Conservation (phyloP, 1,140 invertebrate genomes). For the Scaptomyza montana region DNA sequence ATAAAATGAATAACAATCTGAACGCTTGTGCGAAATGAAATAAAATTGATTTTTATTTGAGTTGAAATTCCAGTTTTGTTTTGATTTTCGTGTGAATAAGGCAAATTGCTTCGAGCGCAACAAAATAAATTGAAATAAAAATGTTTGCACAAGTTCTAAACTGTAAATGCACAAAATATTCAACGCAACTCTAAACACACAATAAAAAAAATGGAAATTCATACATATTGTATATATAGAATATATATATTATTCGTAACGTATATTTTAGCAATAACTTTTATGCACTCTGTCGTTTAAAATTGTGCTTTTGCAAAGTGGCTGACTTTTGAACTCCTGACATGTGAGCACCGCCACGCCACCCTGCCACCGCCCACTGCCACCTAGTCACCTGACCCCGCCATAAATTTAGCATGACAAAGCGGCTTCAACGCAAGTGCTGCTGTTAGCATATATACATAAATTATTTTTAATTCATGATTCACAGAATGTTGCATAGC, state of each 20-base stretch:
- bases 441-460: slow-evolving; percentile 33
- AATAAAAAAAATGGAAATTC: slow-evolving; percentile 28
- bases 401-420: slow-evolving; percentile 66
- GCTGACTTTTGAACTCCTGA: slow-evolving; percentile 63
- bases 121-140: slow-evolving; percentile 43
- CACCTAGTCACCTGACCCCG: slow-evolving; percentile 1
- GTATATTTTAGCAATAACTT: slow-evolving; percentile 70
- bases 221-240: background rate
- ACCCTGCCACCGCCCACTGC: background rate
- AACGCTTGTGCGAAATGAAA: slow-evolving; percentile 46
- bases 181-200: slow-evolving; percentile 22
- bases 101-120: slow-evolving; percentile 35
- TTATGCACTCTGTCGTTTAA: slow-evolving; percentile 54
- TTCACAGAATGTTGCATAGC: slow-evolving; percentile 36
- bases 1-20: slow-evolving; percentile 28
- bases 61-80: slow-evolving; percentile 36
- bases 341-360: slow-evolving; percentile 6
- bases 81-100: slow-evolving; percentile 39
- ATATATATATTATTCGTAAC: slow-evolving; percentile 34
- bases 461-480: slow-evolving; percentile 54
- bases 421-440: slow-evolving; percentile 45
- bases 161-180: slow-evolving; percentile 30
- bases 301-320: slow-evolving; percentile 51
- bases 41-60: slow-evolving; percentile 52
- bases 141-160: slow-evolving; percentile 59